These are phyloP conservation scores for Spinus pinus DNA, from an alignment of 2,797 vertebrate species.

Conservation along the genomic window DNA sequence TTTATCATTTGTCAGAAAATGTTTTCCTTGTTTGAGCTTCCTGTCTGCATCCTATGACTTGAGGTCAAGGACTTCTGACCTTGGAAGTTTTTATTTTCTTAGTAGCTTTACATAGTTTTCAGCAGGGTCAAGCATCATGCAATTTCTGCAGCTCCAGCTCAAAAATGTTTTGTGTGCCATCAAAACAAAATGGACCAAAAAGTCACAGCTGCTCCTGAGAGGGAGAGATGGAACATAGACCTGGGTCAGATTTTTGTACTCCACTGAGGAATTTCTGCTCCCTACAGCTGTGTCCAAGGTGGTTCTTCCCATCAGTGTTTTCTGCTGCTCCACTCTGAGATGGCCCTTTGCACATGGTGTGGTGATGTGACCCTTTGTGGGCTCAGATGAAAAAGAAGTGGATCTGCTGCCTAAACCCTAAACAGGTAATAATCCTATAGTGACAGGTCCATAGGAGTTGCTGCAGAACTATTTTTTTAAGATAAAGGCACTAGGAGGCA, in stretches of 20 bases:
- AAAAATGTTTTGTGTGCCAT: not conserved
- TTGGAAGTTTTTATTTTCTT: not conserved
- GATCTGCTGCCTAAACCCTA: not conserved
- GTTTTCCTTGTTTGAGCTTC: not conserved
- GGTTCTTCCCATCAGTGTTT: rapidly evolving
- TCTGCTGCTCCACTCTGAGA: not conserved
- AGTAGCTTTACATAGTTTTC: not conserved
- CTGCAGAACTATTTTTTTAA: not conserved
- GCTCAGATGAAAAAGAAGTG: not conserved
- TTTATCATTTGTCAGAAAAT: not conserved
- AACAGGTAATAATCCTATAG: not conserved
- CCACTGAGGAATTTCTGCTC: not conserved
- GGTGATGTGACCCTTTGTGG: not conserved
- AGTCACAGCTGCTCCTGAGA: not conserved
- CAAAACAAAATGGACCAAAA: slow-evolving; percentile 51
- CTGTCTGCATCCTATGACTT: not conserved
- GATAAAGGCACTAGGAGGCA: not conserved
- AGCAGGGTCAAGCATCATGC: not conserved
- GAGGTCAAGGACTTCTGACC: not conserved
- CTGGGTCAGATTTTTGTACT: not conserved
- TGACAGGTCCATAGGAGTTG: not conserved
- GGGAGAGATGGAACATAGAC: slow-evolving; percentile 6
- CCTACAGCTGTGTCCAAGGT: not conserved
- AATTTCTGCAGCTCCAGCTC: not conserved
- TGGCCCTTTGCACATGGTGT: not conserved